Percentiles rank a stretch among this genome's conserved stretches.
phyloP scores from a whole-genome alignment of 2,113 vertebrate species.

The rabbit (Oryctolagus cuniculus) region DNA sequence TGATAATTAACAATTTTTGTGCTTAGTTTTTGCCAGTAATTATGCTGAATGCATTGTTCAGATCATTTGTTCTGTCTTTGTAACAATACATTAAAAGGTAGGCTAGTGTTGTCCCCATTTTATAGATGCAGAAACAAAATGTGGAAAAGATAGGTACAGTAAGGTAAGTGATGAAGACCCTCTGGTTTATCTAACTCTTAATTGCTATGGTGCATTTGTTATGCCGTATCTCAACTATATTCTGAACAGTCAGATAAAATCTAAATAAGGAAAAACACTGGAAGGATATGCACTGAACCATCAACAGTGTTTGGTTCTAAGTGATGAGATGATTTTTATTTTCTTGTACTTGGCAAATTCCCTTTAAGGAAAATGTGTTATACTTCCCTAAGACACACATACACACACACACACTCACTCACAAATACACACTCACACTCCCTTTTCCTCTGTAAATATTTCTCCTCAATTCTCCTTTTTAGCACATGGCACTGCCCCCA shows the following conservation, averaged over 20 bases:
- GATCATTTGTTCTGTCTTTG: background rate
- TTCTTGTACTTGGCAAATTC: slow-evolving; percentile 6
- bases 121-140: background rate
- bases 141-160: background rate
- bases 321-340: background rate
- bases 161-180: background rate
- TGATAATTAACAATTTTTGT: background rate
- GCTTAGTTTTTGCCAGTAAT: background rate
- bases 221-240: background rate
- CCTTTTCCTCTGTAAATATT: background rate
- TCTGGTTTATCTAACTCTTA: background rate
- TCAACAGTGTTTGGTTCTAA: background rate
- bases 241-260: background rate
- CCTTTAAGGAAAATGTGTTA: background rate
- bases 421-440: background rate
- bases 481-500: background rate
- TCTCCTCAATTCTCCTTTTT: background rate
- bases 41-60: background rate
- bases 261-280: background rate
- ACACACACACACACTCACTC: background rate
- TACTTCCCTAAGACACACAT: background rate
- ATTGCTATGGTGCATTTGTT: background rate
- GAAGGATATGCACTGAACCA: background rate
- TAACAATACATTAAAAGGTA: background rate
- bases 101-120: background rate